Conservation (phyloP, 2,797 vertebrate species). For the Rhadinocentrus ornatus region DNA sequence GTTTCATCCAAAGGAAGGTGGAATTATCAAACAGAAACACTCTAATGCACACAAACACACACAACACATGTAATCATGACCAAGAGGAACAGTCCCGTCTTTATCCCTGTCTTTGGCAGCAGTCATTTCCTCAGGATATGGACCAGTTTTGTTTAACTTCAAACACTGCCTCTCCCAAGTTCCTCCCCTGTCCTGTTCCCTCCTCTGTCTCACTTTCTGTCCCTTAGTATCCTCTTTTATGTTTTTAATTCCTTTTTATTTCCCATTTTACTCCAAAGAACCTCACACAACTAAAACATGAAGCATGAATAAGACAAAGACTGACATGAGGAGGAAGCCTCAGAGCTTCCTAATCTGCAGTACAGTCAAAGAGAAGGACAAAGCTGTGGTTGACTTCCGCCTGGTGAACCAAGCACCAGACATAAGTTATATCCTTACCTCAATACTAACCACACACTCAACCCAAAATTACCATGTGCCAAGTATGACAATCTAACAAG, state of each 20-base stretch:
- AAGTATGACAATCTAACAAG: slow-evolving; percentile 70
- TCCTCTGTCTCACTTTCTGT: slow-evolving; percentile 40
- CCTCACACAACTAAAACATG: slow-evolving; percentile 27
- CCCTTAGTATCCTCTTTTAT: slow-evolving; percentile 28
- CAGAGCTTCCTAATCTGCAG: slow-evolving; percentile 47
- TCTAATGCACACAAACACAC: slow-evolving; percentile 31
- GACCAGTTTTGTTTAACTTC: slow-evolving; percentile 77
- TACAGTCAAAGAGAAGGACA: slow-evolving; percentile 33
- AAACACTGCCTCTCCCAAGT: slow-evolving; percentile 71
- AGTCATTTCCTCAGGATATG: slow-evolving; percentile 80
- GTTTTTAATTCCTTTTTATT: slow-evolving; percentile 41
- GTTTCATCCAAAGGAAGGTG: slow-evolving; percentile 38
- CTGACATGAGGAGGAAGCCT: slow-evolving; percentile 49
- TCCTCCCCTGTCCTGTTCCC: slow-evolving; percentile 66
- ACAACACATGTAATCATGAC: slow-evolving; percentile 69
- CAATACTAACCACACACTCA: slow-evolving; percentile 78
- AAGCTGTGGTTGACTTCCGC: slow-evolving; percentile 54
- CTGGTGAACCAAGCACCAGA: slow-evolving; percentile 62
- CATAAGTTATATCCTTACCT: slow-evolving; percentile 75
- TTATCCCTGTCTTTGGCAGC: slow-evolving; percentile 78
- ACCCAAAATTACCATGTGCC: slow-evolving; percentile 80
- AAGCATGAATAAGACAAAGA: slow-evolving; percentile 37
- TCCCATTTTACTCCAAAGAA: slow-evolving; percentile 32
- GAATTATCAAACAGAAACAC: slow-evolving; percentile 55
- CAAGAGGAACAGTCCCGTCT: slow-evolving; percentile 69